A percentile compares a stretch with the other conserved stretches of the same genome.
These are phyloP conservation scores for Poecilus cupreus DNA, from an alignment of 2,888 invertebrate genomes.

Conservation along the genomic window DNA sequence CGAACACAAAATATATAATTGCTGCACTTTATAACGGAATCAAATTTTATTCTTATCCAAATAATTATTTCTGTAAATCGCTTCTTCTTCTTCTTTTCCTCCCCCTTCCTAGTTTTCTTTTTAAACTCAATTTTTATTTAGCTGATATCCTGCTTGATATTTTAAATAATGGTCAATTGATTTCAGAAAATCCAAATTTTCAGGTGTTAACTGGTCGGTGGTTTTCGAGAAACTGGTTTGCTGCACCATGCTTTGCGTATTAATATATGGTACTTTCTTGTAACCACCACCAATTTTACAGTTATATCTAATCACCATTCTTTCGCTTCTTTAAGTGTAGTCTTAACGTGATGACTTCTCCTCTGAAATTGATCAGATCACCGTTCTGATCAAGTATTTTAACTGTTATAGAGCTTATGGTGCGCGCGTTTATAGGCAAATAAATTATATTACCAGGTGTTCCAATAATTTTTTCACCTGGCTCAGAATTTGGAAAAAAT, in stretches of 20 bases:
- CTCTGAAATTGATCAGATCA: slow-evolving; percentile 61
- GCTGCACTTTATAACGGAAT: background rate
- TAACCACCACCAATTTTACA: background rate
- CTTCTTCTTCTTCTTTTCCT: background rate
- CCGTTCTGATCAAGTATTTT: slow-evolving; percentile 63
- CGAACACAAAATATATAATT: background rate
- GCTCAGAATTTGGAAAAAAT: background rate
- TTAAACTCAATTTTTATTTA: too few species aligned
- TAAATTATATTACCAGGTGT: slow-evolving; percentile 60
- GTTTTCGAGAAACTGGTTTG: too few species aligned
- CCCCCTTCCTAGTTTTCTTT: too few species aligned
- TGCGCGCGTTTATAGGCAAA: slow-evolving; percentile 60
- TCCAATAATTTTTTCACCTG: slow-evolving; percentile 23
- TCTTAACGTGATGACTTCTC: slow-evolving; percentile 62
- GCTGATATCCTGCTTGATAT: too few species aligned
- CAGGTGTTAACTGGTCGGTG: too few species aligned
- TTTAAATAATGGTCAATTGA: too few species aligned
- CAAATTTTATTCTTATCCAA: slow-evolving; percentile 14
- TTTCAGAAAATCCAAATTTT: too few species aligned
- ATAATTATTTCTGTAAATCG: background rate
- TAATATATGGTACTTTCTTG: background rate
- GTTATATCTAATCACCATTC: too few species aligned
- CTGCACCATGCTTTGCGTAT: too few species aligned
- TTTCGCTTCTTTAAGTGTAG: slow-evolving; percentile 45
- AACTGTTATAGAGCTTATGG: slow-evolving; percentile 62